Evolutionary conservation across 2,113 vertebrate species (phyloP), one percentile per base, ranked within the genome.

Genomic region (Toxotes jaculatrix): DNA sequence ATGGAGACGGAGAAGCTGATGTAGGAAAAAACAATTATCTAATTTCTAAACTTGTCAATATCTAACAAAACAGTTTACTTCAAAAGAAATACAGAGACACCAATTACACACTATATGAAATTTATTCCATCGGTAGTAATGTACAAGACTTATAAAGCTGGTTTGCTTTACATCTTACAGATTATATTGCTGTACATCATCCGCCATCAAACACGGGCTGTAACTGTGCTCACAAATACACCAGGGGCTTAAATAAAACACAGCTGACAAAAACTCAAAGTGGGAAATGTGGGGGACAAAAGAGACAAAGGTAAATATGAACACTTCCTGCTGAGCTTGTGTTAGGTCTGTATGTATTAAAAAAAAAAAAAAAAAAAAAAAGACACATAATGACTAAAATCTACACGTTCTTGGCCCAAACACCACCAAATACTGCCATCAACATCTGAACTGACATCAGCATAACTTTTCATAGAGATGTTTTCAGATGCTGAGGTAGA

Each of bases 71-170:
- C 3, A 11, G 8, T 71, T 77, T 40, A 43, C 38, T 57, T 31
- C 53, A 32, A 11, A 67, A 51, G 4, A 73, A 79, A 81, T 13
- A 63, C 34, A 64, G 4, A 72, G 14, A 43, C 3, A 23, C 17
- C 9, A 53, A 14, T 70, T 68, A 40, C 73, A 79, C 75, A 77
- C 59, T 16, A 68, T 76, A 90, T 76, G 79, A 91, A 82, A 88
- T 91, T 91, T 92, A 94, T 91, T 93, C 77, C 64, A 74, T 57
- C 86, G 77, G 76, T 61, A 78, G 62, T 84, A 87, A 85, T 91
- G 84, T 92, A 93, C 87, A 92, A 89, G 72, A 88, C 84, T 84
- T 85, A 86, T 74, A 87, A 85, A 88, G 83, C 55, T 80, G 72
- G 68, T 63, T 75, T 56, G 85, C 63, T 66, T 88, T 43, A 45